Evolutionary conservation across 2,888 invertebrate species (phyloP).

Genomic region (Notodonta dromedarius): DNA sequence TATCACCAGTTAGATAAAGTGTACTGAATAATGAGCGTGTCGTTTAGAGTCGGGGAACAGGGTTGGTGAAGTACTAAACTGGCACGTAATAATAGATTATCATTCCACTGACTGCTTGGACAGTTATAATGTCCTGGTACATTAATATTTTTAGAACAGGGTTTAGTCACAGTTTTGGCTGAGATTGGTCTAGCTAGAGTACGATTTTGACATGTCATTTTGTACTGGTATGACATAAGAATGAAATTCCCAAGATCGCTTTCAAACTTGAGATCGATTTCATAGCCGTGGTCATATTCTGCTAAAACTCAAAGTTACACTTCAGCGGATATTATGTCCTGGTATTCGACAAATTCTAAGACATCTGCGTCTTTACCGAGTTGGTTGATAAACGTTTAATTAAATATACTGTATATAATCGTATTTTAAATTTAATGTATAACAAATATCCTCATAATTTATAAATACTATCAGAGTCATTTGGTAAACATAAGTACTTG

Average conservation of each 20-base stretch:
- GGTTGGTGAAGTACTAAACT: constrained; percentile 30
- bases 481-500: too few species aligned
- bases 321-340: neutral
- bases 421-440: too few species aligned
- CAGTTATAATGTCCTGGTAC: neutral
- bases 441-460: too few species aligned
- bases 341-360: neutral
- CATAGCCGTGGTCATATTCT: too few species aligned
- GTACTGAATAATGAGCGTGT: constrained; percentile 49
- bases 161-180: neutral
- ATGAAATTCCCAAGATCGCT: too few species aligned
- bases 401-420: too few species aligned
- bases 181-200: neutral
- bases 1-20: constrained; percentile 53
- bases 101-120: neutral
- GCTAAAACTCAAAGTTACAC: too few species aligned
- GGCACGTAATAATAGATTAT: neutral
- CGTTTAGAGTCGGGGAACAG: constrained; percentile 24
- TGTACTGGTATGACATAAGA: too few species aligned
- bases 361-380: neutral
- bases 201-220: too few species aligned
- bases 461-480: too few species aligned
- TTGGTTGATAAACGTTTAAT: too few species aligned
- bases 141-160: neutral
- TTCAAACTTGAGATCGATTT: too few species aligned